Base-by-base conservation (phyloP, 64 coral and sea anemone species). In the Pachyseris speciosa region DNA sequence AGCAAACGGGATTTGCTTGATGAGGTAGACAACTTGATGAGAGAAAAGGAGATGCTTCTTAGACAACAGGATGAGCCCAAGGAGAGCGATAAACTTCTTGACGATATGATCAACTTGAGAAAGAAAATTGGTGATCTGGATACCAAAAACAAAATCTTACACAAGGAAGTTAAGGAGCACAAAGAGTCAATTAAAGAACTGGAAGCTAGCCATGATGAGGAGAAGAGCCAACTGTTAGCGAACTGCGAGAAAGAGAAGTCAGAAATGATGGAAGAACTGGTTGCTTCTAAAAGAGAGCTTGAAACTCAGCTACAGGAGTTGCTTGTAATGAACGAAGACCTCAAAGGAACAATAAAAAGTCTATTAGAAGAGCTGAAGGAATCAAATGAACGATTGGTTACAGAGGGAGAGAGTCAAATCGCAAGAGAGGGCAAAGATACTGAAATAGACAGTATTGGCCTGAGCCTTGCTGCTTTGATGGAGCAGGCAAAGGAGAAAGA, bases 301-400 rank as follows among this genome's bases (percentile, higher is more conserved):
- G 55, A 90, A 27, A 48, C 39, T 28, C 69, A 53, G 58, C 19
- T 89, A 45, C 41, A 86, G 51, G 83, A 86, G 30, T 16, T 86
- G 41, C 42, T 51, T 32, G 67, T 2, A 31, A 74, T 73, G 38
- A 72, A 84, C 6, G 42, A 90, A 42, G 87, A 77, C 9, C 76
- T 94, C n/a, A 90, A 84, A 31, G 28, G 87, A 69, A 68, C 78
- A 31, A 94, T 64, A 2, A 94, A 90, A 57, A 69, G 1, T 19
- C 76, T 94, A 52, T 55, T 51, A 51, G 87, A 90, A 13, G 53
- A 93, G 33, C 84, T 93, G 15, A 39, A 88, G 36, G 37, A 49
- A 74, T 67, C 67, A 76, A 84, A 72, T 40, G 50, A 90, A 75
- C 47, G 51, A 30, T 60, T 94, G 47, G 31, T 45, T 29, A 84